Percentiles rank a stretch among this genome's conserved stretches.
phyloP scores from a whole-genome alignment of 2,797 vertebrate species.

The Rachycentron canadum region DNA sequence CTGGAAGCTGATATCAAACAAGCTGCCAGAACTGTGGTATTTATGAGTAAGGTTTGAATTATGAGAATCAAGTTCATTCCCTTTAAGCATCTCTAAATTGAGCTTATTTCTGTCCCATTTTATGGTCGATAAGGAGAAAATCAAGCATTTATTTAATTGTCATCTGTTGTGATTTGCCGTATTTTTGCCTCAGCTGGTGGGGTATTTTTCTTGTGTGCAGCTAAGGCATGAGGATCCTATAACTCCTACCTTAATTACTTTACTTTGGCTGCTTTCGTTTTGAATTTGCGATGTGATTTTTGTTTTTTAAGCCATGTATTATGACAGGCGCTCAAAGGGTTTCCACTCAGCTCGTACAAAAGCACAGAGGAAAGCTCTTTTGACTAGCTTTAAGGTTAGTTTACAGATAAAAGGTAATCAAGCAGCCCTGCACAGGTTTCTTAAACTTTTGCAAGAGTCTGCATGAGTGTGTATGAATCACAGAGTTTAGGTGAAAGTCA shows the following conservation, averaged over 20 bases:
- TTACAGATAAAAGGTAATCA: constrained; percentile 49
- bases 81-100: constrained; percentile 16
- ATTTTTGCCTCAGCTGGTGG: constrained; percentile 13
- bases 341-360: constrained; percentile 40
- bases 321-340: constrained; percentile 47
- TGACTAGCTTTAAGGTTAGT: constrained; percentile 51
- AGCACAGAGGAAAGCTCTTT: constrained; percentile 27
- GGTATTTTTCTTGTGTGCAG: not conserved
- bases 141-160: constrained; percentile 21
- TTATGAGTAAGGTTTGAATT: constrained; percentile 36
- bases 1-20: constrained; percentile 53
- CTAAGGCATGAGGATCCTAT: constrained; percentile 17
- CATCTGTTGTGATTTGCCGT: constrained; percentile 16
- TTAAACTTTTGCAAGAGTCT: constrained; percentile 39
- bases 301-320: constrained; percentile 31
- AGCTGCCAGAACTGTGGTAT: constrained; percentile 39
- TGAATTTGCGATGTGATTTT: constrained; percentile 25
- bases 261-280: constrained; percentile 39
- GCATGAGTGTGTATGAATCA: constrained; percentile 22
- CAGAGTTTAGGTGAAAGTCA: constrained; percentile 54
- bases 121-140: constrained; percentile 16
- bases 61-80: constrained; percentile 12
- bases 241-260: constrained; percentile 40
- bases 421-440: constrained; percentile 3
- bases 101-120: constrained; percentile 32